Conservation (phyloP, 2,113 vertebrate genomes). For the Anarrhichthys ocellatus region DNA sequence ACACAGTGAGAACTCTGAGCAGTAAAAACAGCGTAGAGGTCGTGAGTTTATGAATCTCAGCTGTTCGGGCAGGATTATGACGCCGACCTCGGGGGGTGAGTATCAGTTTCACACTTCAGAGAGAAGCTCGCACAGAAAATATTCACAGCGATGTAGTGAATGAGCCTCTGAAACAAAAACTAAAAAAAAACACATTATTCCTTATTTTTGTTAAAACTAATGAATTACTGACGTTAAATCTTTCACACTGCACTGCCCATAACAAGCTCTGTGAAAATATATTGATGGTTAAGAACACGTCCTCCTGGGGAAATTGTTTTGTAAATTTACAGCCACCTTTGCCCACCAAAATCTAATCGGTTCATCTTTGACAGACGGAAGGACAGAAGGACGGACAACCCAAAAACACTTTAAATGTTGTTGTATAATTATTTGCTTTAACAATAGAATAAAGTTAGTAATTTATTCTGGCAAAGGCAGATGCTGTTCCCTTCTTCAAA, state of each 20-base stretch:
- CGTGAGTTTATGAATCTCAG: constrained; percentile 33
- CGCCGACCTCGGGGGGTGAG: neutral
- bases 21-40: constrained; percentile 32
- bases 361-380: no score
- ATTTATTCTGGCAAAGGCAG: neutral
- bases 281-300: no score
- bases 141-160: constrained; percentile 20
- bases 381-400: no score
- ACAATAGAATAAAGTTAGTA: neutral
- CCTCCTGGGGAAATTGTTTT: no score
- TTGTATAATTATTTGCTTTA: neutral
- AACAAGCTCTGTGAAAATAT: no score
- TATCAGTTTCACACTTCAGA: constrained; percentile 55
- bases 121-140: constrained; percentile 20
- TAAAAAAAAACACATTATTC: neutral
- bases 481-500: neutral
- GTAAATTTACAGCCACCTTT: no score
- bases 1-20: constrained; percentile 23
- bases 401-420: neutral
- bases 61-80: constrained; percentile 35
- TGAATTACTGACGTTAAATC: neutral
- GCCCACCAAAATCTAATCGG: no score
- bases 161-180: neutral
- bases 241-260: neutral
- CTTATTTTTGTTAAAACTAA: neutral